phyloP scores from a whole-genome alignment of 2,113 vertebrate genomes.

The Anas platyrhynchos region DNA sequence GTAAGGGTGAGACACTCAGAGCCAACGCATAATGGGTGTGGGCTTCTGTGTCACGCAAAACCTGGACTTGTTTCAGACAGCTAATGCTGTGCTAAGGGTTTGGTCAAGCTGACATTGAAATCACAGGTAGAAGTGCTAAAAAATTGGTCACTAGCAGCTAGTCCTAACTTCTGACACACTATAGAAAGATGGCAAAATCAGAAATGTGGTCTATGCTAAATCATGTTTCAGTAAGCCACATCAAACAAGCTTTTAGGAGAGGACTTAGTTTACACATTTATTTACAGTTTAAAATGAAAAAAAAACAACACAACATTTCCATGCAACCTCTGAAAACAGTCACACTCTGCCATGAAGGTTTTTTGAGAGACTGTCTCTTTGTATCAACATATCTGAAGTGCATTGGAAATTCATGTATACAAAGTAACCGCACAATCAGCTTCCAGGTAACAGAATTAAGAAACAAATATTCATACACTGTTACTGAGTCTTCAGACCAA shows the following conservation, averaged over 20 bases:
- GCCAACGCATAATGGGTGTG: neutral
- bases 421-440: neutral
- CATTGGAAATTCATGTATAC: neutral
- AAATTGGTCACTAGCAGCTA: neutral
- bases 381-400: fast-evolving
- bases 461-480: neutral
- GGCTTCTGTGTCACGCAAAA: neutral
- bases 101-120: neutral
- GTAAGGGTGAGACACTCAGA: fast-evolving
- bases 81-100: neutral
- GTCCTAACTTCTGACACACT: neutral
- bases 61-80: neutral
- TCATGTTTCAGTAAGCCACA: neutral
- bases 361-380: neutral
- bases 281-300: neutral
- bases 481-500: neutral
- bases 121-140: neutral
- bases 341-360: neutral
- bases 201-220: neutral
- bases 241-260: neutral
- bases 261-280: slow-evolving; percentile 1
- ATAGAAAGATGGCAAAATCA: fast-evolving
- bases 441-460: neutral
- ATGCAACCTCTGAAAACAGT: neutral
- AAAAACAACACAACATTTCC: neutral